Conservation (phyloP, 1,140 invertebrate genomes). For the Lordiphosa stackelbergi region DNA sequence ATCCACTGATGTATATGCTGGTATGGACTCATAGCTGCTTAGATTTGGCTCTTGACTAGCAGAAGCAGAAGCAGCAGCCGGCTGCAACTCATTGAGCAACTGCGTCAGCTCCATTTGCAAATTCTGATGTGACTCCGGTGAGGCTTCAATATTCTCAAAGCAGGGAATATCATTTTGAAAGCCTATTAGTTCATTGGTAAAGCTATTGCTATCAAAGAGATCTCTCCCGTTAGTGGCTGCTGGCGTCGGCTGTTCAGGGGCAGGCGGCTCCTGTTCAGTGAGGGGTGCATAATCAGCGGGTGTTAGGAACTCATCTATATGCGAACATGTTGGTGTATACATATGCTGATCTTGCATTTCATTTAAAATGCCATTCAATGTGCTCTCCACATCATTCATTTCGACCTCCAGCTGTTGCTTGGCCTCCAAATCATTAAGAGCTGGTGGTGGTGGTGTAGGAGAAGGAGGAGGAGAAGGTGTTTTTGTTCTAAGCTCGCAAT, state of each 20-base stretch:
- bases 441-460: constrained; percentile 1
- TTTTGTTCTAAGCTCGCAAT: constrained; percentile 34
- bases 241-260: background rate
- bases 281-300: constrained; percentile 64
- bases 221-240: constrained; percentile 5
- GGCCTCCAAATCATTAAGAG: constrained; percentile 40
- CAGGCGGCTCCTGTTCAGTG: constrained; percentile 29
- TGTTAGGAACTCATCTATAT: constrained; percentile 58
- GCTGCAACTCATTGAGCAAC: constrained; percentile 54
- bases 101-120: constrained; percentile 56
- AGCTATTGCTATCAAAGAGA: constrained; percentile 52
- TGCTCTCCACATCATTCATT: constrained; percentile 71
- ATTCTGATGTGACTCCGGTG: constrained; percentile 33
- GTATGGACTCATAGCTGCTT: constrained; percentile 32
- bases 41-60: background rate
- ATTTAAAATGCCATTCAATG: constrained; percentile 68
- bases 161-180: constrained; percentile 75
- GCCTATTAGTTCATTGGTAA: constrained; percentile 61
- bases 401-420: constrained; percentile 59
- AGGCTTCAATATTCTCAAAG: constrained; percentile 62
- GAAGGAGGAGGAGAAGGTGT: constrained; percentile 23
- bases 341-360: constrained; percentile 75
- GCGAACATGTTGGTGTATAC: constrained; percentile 61
- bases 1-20: background rate
- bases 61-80: constrained; percentile 1